Evolutionary conservation across 2,113 vertebrate genomes (phyloP), one percentile per base, ranked within the genome.

Genomic region (Saccopteryx leptura): DNA sequence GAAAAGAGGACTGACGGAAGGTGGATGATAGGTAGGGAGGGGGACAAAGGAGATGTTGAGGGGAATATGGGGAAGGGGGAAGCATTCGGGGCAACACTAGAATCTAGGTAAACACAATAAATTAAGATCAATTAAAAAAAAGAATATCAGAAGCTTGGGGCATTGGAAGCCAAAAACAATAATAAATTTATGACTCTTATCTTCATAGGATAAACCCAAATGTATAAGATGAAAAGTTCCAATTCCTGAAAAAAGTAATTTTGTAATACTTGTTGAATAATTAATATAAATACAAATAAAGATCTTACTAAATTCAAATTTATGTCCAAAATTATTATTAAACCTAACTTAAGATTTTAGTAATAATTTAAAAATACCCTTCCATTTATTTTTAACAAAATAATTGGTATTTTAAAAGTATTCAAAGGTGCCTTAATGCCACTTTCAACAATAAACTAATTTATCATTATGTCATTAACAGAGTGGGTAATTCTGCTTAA

Each of bases 371-470:
- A 26, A 92, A 66, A 74, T 66, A 54, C 0, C 8, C 0, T 61
- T 87, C 15, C 80, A 65, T 81, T 83, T 54, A 28, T 50, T 26
- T 26, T 88, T 69, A 80, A 72, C 39, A 39, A 83, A 92, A 80
- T 84, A 91, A 86, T 15, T 76, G 21, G 2, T 58, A 28, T 86
- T 54, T 75, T 76, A 39, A 82, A 94, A 83, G 82, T 31, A 69
- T 9, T 82, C 26, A 65, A 92, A 85, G 8, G 52, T 93, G 26
- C 46, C 18, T 75, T 84, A 54, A 78, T 52, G 3, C 19, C 28
- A 9, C 28, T 90, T 78, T 39, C 21, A 72, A 71, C 71, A 79
- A 92, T 48, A 76, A 91, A 74, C 81, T 54, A 79, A 88, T 92
- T 69, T 63, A 52, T 72, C 21, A 72, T 75, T 33, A 50, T 86